Evolutionary conservation across 2,797 vertebrate genomes (phyloP), one percentile per base, ranked within the genome.

Genomic region (Centropyge bicolor): DNA sequence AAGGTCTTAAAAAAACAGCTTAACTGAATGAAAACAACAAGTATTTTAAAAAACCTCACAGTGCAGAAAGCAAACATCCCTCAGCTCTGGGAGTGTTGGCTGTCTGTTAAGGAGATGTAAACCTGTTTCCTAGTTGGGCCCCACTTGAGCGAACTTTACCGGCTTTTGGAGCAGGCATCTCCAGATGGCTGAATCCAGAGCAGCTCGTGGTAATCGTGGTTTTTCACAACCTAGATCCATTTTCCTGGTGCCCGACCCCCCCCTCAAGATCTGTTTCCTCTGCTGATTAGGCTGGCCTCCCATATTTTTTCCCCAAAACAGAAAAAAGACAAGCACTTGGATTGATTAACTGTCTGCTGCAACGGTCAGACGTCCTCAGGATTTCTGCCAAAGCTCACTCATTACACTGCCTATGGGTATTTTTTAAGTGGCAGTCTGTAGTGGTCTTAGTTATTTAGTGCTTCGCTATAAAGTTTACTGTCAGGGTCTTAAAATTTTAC

Each of bases 101-200:
- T 84, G 91, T 90, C 89, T 93, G 92, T 92, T 91, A 84, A 63
- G 87, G 86, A 90, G 88, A 86, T 78, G 75, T 40, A 93, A 95
- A 94, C 91, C 93, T 94, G 94, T 95, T 95, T 96, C 95, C 93
- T 95, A 92, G 91, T 78, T 82, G 93, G 93, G 91, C 94, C 93
- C 90, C 93, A 93, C 86, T 86, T 91, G 77, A 94, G 88, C 75
- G 81, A 92, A 91, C 80, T 95, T 93, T 92, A 94, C 91, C 69
- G 90, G 83, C 91, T 95, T 94, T 94, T 95, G 94, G 93, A 95
- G 93, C 92, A 91, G 88, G 90, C 89, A 87, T 93, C 93, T 94
- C 94, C 95, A 95, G 95, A 95, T 95, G 95, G 92, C 87, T 93
- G 92, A 91, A 93, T 95, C 95, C 95, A 94, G 93, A 94, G 91